Conservation (phyloP, 2,113 vertebrate genomes). For the Setophaga kirtlandii region DNA sequence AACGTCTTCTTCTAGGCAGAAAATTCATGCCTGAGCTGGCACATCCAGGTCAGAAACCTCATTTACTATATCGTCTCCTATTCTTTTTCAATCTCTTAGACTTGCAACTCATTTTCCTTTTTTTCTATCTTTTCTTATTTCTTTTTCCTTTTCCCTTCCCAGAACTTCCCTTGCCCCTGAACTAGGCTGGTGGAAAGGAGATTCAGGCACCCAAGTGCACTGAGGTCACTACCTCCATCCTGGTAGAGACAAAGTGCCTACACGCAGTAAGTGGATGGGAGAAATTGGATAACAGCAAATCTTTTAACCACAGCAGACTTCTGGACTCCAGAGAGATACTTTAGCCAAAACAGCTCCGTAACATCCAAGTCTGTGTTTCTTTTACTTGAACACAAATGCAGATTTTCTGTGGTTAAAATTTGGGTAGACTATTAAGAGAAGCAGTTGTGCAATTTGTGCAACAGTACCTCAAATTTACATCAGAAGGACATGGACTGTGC, state of each 20-base stretch:
- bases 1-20: not conserved
- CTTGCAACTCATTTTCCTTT: not conserved
- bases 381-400: not conserved
- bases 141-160: too few species aligned
- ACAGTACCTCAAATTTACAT: not conserved
- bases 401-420: not conserved
- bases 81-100: not conserved
- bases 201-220: not conserved
- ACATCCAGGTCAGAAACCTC: not conserved
- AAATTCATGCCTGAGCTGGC: not conserved
- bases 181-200: not conserved
- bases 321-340: not conserved
- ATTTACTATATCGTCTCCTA: not conserved
- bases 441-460: not conserved
- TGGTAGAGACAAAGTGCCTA: not conserved
- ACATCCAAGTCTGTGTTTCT: not conserved
- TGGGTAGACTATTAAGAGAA: not conserved
- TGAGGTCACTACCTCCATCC: not conserved
- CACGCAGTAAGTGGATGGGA: not conserved
- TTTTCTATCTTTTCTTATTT: too few species aligned
- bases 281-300: not conserved
- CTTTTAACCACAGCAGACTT: not conserved
- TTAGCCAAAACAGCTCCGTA: not conserved
- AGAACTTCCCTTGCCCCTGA: not conserved
- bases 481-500: not conserved